A percentile compares a stretch with the other conserved stretches of the same genome.
These are phyloP conservation scores for Calidris pugnax DNA, from an alignment of 2,113 vertebrate species.

Conservation along the genomic window DNA sequence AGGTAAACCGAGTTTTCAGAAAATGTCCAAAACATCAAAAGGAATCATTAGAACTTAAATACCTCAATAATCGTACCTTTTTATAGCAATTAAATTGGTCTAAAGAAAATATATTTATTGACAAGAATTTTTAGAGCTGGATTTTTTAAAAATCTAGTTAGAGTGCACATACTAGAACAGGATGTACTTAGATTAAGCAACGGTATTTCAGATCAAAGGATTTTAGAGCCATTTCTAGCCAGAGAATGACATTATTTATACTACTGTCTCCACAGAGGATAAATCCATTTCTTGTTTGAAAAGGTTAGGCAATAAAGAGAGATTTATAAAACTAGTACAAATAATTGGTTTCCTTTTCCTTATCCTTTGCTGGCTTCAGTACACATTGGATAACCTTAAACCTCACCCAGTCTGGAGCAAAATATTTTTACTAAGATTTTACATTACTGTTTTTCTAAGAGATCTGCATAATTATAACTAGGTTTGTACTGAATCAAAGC, in stretches of 20 bases:
- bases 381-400: conserved; percentile 25
- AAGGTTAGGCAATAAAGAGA: conserved; percentile 60
- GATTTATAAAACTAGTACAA: conserved; percentile 60
- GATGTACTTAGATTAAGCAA: conserved; percentile 41
- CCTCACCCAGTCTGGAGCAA: neutral
- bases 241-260: conserved; percentile 53
- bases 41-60: neutral
- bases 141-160: neutral
- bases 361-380: conserved; percentile 17
- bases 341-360: conserved; percentile 57
- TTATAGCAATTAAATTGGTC: neutral
- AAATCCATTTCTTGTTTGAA: conserved; percentile 58
- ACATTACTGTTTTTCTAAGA: neutral
- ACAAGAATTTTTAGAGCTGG: neutral
- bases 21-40: neutral
- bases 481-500: neutral
- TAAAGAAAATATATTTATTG: neutral
- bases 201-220: conserved; percentile 45
- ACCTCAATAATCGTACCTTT: neutral
- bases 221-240: conserved; percentile 31
- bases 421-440: conserved; percentile 17
- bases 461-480: neutral
- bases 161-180: neutral
- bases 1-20: neutral
- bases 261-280: conserved; percentile 35